Evolutionary conservation across 2,797 vertebrate genomes (phyloP), one percentile per base, ranked within the genome.

Genomic region (Odontamblyopus lacepedii): DNA sequence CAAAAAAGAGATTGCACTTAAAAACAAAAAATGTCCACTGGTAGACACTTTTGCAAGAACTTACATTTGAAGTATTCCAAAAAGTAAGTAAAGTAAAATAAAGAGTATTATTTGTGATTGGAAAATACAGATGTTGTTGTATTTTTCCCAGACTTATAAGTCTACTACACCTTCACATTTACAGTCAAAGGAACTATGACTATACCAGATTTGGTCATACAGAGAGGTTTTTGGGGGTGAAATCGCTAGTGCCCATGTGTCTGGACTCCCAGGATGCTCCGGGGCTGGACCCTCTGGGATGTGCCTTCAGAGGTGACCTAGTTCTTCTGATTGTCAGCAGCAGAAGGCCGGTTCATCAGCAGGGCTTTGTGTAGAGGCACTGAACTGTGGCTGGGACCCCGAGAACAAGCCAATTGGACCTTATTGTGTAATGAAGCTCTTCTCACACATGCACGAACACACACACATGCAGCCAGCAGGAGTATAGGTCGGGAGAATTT

Each of bases 231-330:
- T 71, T 74, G 48, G 67, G 44, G 76, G 74, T 69, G 68, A 80
- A 53, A 55, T 13, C 85, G 77, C 71, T 63, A 1, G 8, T 4
- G 76, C 73, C 74, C 77, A 44, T 75, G 81, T 83, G 81, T 72
- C 27, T 6, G 13, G 12, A 65, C 72, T 82, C 83, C 83, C 78
- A 29, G 27, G 80, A 74, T 77, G 76, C 80, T 73, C 74, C 72
- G 77, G 79, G 78, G 72, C 81, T 73, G 76, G 50, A 72, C 86
- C 89, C 86, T 91, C 80, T 71, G 88, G 89, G 91, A 83, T 59
- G 70, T 72, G 69, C 85, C 86, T 78, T 79, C 90, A 87, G 88
- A 92, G 88, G 90, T 94, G 94, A 94, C 94, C 94, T 91, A 94
- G 71, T 93, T 94, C 87, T 83, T 82, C 82, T 92, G 87, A 90